Conservation (phyloP, 2,888 invertebrate genomes). For the Eubasilissa splendida region DNA sequence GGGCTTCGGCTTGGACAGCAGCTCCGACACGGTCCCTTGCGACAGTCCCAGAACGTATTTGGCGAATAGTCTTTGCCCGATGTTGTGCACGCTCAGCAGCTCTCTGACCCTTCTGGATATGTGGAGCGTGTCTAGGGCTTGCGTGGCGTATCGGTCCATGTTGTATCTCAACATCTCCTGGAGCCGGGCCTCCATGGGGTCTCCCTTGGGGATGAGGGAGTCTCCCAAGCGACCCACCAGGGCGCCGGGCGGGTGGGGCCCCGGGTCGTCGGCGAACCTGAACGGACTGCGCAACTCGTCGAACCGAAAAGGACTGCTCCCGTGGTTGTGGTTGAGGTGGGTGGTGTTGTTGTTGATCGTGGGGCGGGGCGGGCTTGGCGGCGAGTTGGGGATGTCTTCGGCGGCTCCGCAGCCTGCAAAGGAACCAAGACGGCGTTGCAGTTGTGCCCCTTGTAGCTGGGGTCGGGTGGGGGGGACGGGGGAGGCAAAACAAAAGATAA, state of each 20-base stretch:
- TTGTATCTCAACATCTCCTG: slow-evolving; percentile 96
- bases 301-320: slow-evolving; percentile 81
- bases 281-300: slow-evolving; percentile 86
- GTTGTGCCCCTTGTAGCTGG: slow-evolving; percentile 34
- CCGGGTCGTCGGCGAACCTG: slow-evolving; percentile 88
- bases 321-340: slow-evolving; percentile 72
- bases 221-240: slow-evolving; percentile 90
- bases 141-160: slow-evolving; percentile 96
- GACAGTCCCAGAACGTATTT: slow-evolving; percentile 97
- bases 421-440: slow-evolving; percentile 56
- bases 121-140: slow-evolving; percentile 94
- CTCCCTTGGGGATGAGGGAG: slow-evolving; percentile 92
- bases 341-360: slow-evolving; percentile 72
- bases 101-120: slow-evolving; percentile 95
- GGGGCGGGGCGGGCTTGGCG: slow-evolving; percentile 67
- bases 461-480: slow-evolving; percentile 30
- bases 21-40: slow-evolving; percentile 98
- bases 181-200: slow-evolving; percentile 93
- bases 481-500: slow-evolving; percentile 43
- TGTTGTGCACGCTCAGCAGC: slow-evolving; percentile 95
- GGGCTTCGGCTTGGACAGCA: slow-evolving; percentile 98
- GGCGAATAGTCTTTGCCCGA: slow-evolving; percentile 98
- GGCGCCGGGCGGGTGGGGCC: slow-evolving; percentile 82
- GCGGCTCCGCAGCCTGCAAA: slow-evolving; percentile 69
- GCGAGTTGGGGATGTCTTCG: slow-evolving; percentile 61